phyloP scores from a whole-genome alignment of 2,888 invertebrate genomes.

The Pachycephus smyrnensis region DNA sequence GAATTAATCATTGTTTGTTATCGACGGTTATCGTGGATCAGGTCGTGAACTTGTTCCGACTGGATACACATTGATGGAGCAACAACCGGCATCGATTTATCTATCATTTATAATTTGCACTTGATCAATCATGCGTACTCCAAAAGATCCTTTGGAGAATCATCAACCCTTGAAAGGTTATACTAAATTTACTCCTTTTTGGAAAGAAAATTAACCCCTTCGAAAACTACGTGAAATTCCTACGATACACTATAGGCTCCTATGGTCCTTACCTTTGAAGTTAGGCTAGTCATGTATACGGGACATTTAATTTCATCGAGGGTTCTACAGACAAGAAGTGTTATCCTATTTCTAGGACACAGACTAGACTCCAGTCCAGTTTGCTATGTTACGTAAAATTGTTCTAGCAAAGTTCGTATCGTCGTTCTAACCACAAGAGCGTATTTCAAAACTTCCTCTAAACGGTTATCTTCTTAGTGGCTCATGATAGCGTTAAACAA shows the following conservation, averaged over 20 bases:
- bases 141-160: neutral
- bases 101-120: neutral
- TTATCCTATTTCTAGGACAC: neutral
- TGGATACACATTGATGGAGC: neutral
- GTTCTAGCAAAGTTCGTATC: neutral
- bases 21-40: neutral
- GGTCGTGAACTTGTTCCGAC: neutral
- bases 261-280: neutral
- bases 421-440: neutral
- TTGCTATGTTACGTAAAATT: neutral
- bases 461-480: neutral
- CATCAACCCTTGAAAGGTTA: neutral
- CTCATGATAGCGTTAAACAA: neutral
- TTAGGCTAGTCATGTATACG: neutral
- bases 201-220: neutral
- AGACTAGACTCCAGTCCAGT: neutral
- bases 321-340: neutral
- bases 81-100: neutral
- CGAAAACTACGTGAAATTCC: neutral
- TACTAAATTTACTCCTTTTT: neutral
- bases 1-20: neutral
- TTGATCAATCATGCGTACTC: neutral
- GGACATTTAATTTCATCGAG: neutral
- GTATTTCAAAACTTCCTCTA: neutral
- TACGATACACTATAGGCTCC: neutral